A percentile compares a stretch with the other conserved stretches of the same genome.
Evolutionary conservation across 2,113 vertebrate species (phyloP).

Genomic region (Lates calcarifer): DNA sequence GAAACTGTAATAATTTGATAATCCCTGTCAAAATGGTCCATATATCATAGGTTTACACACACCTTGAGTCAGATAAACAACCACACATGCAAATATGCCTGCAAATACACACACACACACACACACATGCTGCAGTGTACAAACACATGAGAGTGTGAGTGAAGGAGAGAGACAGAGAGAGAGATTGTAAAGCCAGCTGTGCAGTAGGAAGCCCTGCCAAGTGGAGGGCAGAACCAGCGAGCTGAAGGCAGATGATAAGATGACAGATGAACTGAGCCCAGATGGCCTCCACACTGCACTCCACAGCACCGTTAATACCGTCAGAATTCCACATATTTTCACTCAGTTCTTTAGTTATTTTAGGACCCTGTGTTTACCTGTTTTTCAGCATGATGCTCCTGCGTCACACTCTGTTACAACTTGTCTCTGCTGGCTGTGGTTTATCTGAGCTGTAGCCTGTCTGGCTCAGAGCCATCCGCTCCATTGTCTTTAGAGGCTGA

Average conservation of each 20-base stretch:
- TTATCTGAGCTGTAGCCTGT: slow-evolving; percentile 6
- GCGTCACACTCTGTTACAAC: slow-evolving; percentile 10
- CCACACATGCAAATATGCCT: slow-evolving; percentile 15
- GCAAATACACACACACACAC: neutral
- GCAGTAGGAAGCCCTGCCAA: slow-evolving; percentile 69
- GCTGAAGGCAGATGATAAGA: slow-evolving; percentile 72
- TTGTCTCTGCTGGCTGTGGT: slow-evolving; percentile 6
- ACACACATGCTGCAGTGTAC: slow-evolving; percentile 9
- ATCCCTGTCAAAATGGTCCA: slow-evolving; percentile 7
- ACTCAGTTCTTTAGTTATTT: slow-evolving; percentile 23
- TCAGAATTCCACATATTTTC: slow-evolving; percentile 40
- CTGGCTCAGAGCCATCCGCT: slow-evolving; percentile 39
- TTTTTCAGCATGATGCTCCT: slow-evolving; percentile 9
- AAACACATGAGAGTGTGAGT: slow-evolving; percentile 10
- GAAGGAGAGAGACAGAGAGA: slow-evolving; percentile 48
- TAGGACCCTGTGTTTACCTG: slow-evolving; percentile 42
- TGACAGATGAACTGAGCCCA: slow-evolving; percentile 75
- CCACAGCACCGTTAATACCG: slow-evolving; percentile 30
- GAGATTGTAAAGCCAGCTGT: slow-evolving; percentile 73
- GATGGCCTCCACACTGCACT: slow-evolving; percentile 71
- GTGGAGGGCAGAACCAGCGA: slow-evolving; percentile 61
- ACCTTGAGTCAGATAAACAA: slow-evolving; percentile 31
- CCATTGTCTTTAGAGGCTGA: slow-evolving; percentile 47
- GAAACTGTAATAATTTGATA: neutral
- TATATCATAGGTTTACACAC: neutral